Evolutionary conservation across 2,113 vertebrate genomes (phyloP).

Genomic region (Aldabrachelys gigantea): DNA sequence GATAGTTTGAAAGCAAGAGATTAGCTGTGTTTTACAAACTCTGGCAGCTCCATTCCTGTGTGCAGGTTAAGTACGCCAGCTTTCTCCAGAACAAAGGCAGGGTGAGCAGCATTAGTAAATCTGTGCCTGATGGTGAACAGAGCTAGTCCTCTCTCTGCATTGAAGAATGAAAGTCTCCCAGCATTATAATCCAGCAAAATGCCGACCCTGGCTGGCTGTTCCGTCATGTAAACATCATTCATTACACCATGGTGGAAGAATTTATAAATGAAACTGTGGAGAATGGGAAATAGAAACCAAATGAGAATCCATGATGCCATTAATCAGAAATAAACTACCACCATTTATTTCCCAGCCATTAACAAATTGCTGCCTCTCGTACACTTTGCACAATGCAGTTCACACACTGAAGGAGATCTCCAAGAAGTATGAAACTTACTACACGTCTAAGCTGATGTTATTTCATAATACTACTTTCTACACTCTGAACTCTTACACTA

Average conservation of each 20-base stretch:
- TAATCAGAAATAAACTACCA: slow-evolving; percentile 15
- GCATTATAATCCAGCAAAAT: slow-evolving; percentile 88
- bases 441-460: background rate
- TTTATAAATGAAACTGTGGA: slow-evolving; percentile 84
- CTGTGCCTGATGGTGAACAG: slow-evolving; percentile 84
- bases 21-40: slow-evolving; percentile 88
- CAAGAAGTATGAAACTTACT: accelerated
- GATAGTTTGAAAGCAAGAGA: background rate
- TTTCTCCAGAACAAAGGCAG: slow-evolving; percentile 88
- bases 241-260: slow-evolving; percentile 85
- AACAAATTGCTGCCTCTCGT: background rate
- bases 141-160: slow-evolving; percentile 87
- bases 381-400: background rate
- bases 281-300: slow-evolving; percentile 10
- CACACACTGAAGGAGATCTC: background rate
- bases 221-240: slow-evolving; percentile 83
- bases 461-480: background rate
- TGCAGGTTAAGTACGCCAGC: slow-evolving; percentile 86
- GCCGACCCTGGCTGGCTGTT: slow-evolving; percentile 83
- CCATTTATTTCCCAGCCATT: background rate
- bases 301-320: background rate
- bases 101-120: slow-evolving; percentile 84
- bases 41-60: slow-evolving; percentile 85
- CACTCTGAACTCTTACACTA: background rate
- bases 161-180: slow-evolving; percentile 89